These are phyloP conservation scores for Microtus pennsylvanicus DNA, from an alignment of 2,113 vertebrate species.

Conservation along the genomic window DNA sequence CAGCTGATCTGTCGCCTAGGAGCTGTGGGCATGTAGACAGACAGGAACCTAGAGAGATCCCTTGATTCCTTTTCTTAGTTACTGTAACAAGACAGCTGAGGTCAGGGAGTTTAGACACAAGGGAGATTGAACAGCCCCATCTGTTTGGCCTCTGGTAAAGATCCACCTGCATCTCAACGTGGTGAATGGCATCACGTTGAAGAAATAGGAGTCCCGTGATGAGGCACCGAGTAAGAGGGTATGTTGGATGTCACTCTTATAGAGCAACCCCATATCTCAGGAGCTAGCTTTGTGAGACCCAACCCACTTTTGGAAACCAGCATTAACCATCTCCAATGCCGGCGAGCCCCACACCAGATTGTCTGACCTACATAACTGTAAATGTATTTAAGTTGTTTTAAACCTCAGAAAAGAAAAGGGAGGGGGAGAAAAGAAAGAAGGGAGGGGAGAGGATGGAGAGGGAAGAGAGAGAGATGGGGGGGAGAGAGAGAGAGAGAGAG, in stretches of 20 bases:
- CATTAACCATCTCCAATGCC: background rate
- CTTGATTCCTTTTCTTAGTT: background rate
- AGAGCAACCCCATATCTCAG: background rate
- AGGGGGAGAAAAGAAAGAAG: background rate
- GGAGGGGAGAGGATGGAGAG: background rate
- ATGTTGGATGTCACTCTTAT: background rate
- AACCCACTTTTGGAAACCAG: background rate
- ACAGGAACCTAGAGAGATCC: background rate
- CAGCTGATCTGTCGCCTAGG: background rate
- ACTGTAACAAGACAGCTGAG: background rate
- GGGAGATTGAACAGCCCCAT: background rate
- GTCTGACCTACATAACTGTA: background rate
- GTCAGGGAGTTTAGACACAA: background rate
- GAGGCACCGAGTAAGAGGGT: background rate
- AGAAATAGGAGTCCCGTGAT: background rate
- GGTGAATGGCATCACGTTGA: background rate
- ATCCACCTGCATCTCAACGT: background rate
- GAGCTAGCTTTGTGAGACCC: background rate
- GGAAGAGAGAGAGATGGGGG: rapidly evolving
- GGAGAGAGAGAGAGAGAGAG: too few species aligned
- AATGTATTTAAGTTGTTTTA: background rate
- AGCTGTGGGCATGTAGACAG: background rate
- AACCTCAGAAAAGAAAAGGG: background rate
- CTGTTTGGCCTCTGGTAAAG: background rate
- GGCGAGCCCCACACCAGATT: background rate